Base-by-base conservation (phyloP, 2,797 vertebrate species). In the Gorsachius magnificus region DNA sequence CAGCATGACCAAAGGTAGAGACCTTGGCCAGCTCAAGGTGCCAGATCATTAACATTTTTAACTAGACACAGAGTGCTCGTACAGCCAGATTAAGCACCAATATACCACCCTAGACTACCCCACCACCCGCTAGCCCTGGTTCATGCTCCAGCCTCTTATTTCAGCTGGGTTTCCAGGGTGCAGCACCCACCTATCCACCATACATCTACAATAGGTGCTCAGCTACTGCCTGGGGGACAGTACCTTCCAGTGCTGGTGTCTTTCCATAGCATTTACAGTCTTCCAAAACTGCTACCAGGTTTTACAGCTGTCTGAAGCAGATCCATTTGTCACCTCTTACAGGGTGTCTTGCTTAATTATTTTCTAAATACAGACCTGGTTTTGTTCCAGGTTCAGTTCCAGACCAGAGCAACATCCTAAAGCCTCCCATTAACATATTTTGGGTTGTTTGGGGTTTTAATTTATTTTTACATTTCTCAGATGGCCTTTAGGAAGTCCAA, bases 11-110 rank as follows among this genome's bases (percentile, higher is more conserved):
- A 6, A 33, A 75, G 58, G 48, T 33, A 6, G 31, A 50, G 45
- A 63, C 24, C 82, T 48, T 4, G 29, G 35, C 53, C 74, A 64
- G 43, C 25, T 15, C 12, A 5, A 35, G 61, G 24, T 13, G 4
- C 19, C 54, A 36, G 51, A 2, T 12, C 10, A 0, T 41, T 38
- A 60, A 20, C 2, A 0, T 11, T 22, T 36, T 35, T 24, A 20
- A 8, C 13, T 12, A 17, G 28, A 24, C 4, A 21, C n/a, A 11
- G 19, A 10, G 43, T 0, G 3, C 9, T 66, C 33, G 0, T 16
- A 35, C 33, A 8, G 3, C 25, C 80, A 33, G 10, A 22, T 17
- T 46, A 22, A 56, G 58, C 41, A 63, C 54, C 8, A 1, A 19
- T 29, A 5, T 4, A 57, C 16, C 54, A 33, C 10, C 41, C 13